These are phyloP conservation scores for Megalops atlanticus DNA, from an alignment of 2,113 vertebrate species.

Conservation along the genomic window DNA sequence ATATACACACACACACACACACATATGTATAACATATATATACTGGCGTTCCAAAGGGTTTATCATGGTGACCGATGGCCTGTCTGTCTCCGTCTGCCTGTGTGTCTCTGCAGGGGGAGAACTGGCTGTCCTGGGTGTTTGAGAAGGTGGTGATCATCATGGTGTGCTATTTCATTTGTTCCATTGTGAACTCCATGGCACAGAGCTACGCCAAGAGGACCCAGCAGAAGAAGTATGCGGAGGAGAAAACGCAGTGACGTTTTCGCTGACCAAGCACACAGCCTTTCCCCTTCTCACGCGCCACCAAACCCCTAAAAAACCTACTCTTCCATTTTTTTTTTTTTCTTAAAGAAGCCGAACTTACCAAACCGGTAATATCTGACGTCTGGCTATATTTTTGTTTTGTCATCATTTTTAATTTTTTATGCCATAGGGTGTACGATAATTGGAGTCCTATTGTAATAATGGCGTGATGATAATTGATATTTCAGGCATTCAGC, in stretches of 20 bases:
- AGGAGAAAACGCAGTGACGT: constrained; percentile 89
- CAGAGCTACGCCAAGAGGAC: constrained; percentile 95
- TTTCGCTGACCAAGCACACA: not conserved
- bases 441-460: constrained; percentile 22
- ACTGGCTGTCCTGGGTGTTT: constrained; percentile 93
- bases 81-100: not conserved
- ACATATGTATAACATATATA: too few relatives aligned
- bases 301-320: not conserved
- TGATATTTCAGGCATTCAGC: constrained; percentile 60
- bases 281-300: not conserved
- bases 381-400: not conserved
- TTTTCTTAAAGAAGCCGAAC: not conserved
- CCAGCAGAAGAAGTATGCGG: constrained; percentile 85
- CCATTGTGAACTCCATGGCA: constrained; percentile 96
- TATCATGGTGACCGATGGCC: not conserved
- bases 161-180: constrained; percentile 93
- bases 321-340: constrained; percentile 5
- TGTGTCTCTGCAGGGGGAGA: constrained; percentile 78
- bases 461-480: constrained; percentile 15
- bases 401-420: not conserved
- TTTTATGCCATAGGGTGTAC: constrained; percentile 25
- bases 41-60: not conserved
- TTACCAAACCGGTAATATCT: not conserved
- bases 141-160: constrained; percentile 86
- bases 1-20: too few relatives aligned